Percentiles rank a stretch among this genome's conserved stretches.
These are phyloP conservation scores for Serinus canaria DNA, from an alignment of 2,113 vertebrate species.

Conservation along the genomic window DNA sequence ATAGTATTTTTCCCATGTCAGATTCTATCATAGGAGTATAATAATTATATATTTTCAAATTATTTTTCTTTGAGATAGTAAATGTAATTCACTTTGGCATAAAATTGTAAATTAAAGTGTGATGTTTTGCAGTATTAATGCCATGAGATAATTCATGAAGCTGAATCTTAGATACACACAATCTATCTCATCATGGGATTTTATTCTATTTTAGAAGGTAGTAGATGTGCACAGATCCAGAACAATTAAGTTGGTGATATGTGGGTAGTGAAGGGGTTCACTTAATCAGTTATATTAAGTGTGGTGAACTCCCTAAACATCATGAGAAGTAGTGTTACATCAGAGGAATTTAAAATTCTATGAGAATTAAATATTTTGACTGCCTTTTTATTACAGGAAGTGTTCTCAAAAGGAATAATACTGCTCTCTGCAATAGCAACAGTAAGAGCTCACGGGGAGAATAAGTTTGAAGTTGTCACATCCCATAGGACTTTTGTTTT, in stretches of 20 bases:
- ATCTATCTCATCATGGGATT: not conserved
- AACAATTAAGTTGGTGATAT: not conserved
- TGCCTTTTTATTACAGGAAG: conserved; percentile 78
- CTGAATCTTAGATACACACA: not conserved
- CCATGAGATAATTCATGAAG: not conserved
- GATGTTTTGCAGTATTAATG: not conserved
- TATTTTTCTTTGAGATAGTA: not conserved
- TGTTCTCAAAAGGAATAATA: conserved; percentile 96
- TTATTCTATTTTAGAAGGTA: not conserved
- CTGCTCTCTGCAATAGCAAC: conserved; percentile 82
- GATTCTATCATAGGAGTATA: not conserved
- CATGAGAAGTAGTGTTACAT: not conserved
- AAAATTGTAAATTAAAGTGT: not conserved
- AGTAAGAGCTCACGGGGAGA: conserved; percentile 85
- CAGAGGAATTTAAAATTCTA: not conserved
- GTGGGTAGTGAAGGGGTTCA: not conserved
- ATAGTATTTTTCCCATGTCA: not conserved
- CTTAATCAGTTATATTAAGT: not conserved
- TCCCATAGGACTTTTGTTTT: conserved; percentile 90
- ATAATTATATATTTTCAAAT: not conserved
- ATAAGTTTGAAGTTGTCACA: conserved; percentile 93
- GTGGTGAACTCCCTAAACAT: not conserved
- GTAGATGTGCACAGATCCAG: not conserved
- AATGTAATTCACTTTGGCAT: not conserved
- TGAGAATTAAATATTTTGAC: not conserved